Evolutionary conservation across 2,797 vertebrate species (phyloP).

Genomic region (Sebastes melanostomus): DNA sequence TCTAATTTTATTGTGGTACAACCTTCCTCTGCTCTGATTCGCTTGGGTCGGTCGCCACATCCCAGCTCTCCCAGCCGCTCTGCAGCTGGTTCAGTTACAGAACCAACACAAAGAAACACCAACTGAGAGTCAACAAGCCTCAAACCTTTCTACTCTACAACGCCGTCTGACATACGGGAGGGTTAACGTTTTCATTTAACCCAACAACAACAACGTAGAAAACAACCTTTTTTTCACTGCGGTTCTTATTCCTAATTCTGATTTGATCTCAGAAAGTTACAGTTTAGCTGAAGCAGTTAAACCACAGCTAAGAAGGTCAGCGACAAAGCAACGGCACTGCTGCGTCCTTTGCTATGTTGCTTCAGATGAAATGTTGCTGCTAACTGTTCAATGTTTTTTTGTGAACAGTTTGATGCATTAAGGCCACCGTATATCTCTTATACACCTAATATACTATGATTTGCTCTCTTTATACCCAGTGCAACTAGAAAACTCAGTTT

Average conservation of each 20-base stretch:
- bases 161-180: neutral
- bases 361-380: neutral
- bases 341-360: neutral
- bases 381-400: neutral
- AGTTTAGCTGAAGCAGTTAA: neutral
- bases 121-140: neutral
- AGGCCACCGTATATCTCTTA: neutral
- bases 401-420: too few relatives aligned
- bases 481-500: neutral
- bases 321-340: neutral
- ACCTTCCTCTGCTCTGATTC: slow-evolving; percentile 63
- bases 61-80: slow-evolving; percentile 64
- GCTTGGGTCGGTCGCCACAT: slow-evolving; percentile 25
- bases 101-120: slow-evolving; percentile 11
- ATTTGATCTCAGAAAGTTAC: neutral
- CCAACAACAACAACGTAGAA: neutral
- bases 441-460: neutral
- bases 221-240: neutral
- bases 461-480: neutral
- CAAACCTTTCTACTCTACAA: neutral
- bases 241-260: neutral
- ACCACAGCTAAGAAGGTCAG: neutral
- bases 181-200: neutral
- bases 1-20: neutral
- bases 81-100: slow-evolving; percentile 38